Evolutionary conservation across 2,888 invertebrate genomes (phyloP), one percentile per base, ranked within the genome.

Genomic region (Litoditis marina): DNA sequence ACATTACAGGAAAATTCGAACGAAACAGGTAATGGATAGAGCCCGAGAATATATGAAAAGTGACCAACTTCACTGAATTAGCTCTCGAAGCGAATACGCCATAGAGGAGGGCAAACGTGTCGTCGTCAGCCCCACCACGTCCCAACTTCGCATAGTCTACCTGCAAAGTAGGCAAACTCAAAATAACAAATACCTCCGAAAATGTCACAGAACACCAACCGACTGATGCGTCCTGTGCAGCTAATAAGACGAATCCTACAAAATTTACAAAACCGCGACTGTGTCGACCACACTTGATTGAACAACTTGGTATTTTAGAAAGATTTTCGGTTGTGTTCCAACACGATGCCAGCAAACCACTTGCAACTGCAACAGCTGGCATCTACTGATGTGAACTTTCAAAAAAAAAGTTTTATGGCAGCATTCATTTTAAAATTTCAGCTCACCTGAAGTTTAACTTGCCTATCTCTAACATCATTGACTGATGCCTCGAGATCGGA

Each of bases 21-120:
- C 31, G 8, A 39, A 52, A 50, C 25, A 32, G 49, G 44, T 42
- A 36, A 55, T n/a, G 13, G 11, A 34, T 5, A 32, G 27, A 59
- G 30, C 31, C 54, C 30, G 5, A 11, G 7, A 13, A 49, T 31
- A 50, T 1, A 30, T 27, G 25, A 44, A 5, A 8, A 39, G 13
- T 16, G 44, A 52, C 44, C 34, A 47, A 79, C 80, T 77, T 78
- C 28, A 81, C 75, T 13, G 72, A 65, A 22, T 72, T 67, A 25
- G 81, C 79, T 56, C 76, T 74, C 34, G 76, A 73, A n/a, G 80
- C 81, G 50, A 81, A 81, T 22, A 81, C 78, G 46, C 81, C 81
- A 57, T 81, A 81, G 22, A 81, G 69, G 2, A 81, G 61, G 8
- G 80, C 75, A 56, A 77, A 77, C 19, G 79, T 78, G 59, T 81